phyloP scores from a whole-genome alignment of 2,113 vertebrate genomes.

The Sylvia atricapilla region DNA sequence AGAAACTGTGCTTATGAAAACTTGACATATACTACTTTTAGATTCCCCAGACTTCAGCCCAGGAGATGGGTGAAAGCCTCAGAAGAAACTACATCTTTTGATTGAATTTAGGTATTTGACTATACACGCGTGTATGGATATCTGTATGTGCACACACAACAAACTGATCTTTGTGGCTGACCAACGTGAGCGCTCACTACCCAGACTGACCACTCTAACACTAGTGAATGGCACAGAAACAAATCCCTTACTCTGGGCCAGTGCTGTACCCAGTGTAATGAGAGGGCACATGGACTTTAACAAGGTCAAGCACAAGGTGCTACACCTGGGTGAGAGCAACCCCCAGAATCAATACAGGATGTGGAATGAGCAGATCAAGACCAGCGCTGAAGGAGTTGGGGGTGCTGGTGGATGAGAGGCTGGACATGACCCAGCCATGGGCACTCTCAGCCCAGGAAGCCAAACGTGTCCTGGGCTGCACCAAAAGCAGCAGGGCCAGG shows the following conservation, averaged over 20 bases:
- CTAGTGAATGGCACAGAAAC: rapidly evolving
- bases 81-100: background rate
- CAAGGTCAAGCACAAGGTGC: background rate
- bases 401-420: background rate
- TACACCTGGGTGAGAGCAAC: background rate
- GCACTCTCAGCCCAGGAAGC: background rate
- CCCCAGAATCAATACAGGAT: rapidly evolving
- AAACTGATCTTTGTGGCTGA: background rate
- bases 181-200: rapidly evolving
- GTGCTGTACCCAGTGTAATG: rapidly evolving
- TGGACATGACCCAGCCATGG: background rate
- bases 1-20: background rate
- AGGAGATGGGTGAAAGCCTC: background rate
- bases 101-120: background rate
- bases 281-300: rapidly evolving
- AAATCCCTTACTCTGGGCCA: background rate
- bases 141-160: background rate
- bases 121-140: rapidly evolving
- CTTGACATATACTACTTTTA: background rate
- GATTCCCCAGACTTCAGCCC: background rate
- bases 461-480: background rate
- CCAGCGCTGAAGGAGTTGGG: background rate
- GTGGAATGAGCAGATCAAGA: rapidly evolving
- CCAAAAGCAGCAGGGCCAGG: background rate
- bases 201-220: background rate